Percentiles rank a stretch among this genome's conserved stretches.
phyloP scores from a whole-genome alignment of 2,888 invertebrate genomes.

The Eutolmus rufibarbis region DNA sequence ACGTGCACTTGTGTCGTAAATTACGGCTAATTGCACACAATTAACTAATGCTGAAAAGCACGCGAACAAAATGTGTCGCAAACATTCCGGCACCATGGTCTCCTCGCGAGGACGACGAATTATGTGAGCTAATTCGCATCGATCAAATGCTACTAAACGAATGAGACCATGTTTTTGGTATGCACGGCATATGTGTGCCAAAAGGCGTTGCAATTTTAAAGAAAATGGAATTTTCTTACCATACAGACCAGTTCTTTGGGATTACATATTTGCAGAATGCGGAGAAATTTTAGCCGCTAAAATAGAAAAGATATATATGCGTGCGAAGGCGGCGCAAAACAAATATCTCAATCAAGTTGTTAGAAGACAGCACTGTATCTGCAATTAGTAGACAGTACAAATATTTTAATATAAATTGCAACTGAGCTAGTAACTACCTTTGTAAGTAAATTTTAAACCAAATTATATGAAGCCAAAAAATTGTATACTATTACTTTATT shows the following conservation, averaged over 20 bases:
- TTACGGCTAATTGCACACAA: conserved; percentile 23
- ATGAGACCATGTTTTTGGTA: not conserved
- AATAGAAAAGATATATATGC: not conserved
- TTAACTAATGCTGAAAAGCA: conserved; percentile 14
- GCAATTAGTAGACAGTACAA: not conserved
- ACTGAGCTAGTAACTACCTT: too few species aligned
- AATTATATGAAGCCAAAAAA: too few species aligned
- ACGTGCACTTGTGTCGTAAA: conserved; percentile 17
- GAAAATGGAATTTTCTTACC: not conserved
- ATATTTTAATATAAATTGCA: not conserved
- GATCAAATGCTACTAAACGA: not conserved
- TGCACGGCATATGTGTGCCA: not conserved
- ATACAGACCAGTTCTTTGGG: not conserved
- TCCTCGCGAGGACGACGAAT: not conserved
- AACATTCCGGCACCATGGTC: not conserved
- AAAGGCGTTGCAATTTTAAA: not conserved
- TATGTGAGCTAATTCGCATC: not conserved
- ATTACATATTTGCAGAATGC: not conserved
- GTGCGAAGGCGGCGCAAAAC: too few species aligned
- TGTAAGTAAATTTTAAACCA: too few species aligned
- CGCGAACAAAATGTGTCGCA: not conserved
- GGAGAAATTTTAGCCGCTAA: not conserved
- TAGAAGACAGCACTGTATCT: too few species aligned
- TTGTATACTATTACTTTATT: too few species aligned
- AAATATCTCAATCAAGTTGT: too few species aligned